Evolutionary conservation across 2,888 invertebrate species (phyloP).

Genomic region (Oxystoma pomonae): DNA sequence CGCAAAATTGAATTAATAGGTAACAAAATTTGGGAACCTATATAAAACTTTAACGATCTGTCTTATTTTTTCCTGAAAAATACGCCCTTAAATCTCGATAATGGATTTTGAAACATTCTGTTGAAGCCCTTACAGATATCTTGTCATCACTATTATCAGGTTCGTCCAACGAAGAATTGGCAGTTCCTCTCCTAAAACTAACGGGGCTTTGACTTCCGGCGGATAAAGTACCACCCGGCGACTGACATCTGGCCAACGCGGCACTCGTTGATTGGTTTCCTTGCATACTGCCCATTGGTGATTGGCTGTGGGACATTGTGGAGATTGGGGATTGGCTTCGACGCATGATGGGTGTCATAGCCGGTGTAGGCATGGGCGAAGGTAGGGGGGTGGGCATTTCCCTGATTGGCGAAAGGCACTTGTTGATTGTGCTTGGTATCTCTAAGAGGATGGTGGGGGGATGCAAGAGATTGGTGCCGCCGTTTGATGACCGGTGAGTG

Average conservation of each 20-base stretch:
- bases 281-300: neutral
- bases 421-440: slow-evolving; percentile 69
- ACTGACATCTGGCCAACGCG: neutral
- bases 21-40: no score
- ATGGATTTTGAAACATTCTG: neutral
- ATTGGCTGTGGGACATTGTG: neutral
- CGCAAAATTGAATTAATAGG: no score
- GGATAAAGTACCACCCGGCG: neutral
- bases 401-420: slow-evolving; percentile 75
- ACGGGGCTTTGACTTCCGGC: neutral
- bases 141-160: slow-evolving; percentile 50
- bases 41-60: no score
- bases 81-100: no score
- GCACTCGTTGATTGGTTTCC: neutral
- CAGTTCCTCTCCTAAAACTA: slow-evolving; percentile 36
- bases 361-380: slow-evolving; percentile 67
- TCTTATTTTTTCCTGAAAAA: no score
- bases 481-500: slow-evolving; percentile 52
- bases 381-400: slow-evolving; percentile 74
- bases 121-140: slow-evolving; percentile 40
- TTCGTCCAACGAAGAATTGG: slow-evolving; percentile 50
- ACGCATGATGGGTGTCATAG: slow-evolving; percentile 61
- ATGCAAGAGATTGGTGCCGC: slow-evolving; percentile 61
- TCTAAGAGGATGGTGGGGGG: slow-evolving; percentile 74
- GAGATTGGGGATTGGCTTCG: slow-evolving; percentile 20